Evolutionary conservation across 2,888 invertebrate species (phyloP).

Genomic region (Acrobasis consociella): DNA sequence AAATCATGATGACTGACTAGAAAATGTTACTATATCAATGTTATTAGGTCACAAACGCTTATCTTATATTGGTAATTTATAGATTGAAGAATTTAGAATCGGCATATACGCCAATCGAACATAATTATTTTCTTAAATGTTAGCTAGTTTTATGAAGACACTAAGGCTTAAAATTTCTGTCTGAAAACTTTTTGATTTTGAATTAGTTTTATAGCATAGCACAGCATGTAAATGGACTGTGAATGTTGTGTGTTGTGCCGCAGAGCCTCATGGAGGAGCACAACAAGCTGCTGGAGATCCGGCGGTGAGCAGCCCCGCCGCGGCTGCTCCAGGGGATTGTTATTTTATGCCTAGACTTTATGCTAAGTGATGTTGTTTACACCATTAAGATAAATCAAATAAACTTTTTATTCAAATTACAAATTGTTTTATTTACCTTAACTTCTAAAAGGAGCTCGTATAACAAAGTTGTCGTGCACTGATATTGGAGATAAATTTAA

Average conservation of each 20-base stretch:
- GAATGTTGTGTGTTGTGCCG: constrained; percentile 42
- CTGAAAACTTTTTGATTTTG: not conserved
- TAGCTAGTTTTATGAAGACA: too few species aligned
- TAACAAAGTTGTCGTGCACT: too few species aligned
- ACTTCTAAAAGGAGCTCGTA: too few species aligned
- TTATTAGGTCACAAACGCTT: too few species aligned
- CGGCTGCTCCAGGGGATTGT: constrained; percentile 14
- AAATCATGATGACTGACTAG: not conserved
- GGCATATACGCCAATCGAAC: too few species aligned
- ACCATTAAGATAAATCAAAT: constrained; percentile 14
- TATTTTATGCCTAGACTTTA: constrained; percentile 26
- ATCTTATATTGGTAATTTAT: too few species aligned
- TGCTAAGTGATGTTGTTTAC: not conserved
- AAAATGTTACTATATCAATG: not conserved
- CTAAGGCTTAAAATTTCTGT: too few species aligned
- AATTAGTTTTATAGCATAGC: not conserved
- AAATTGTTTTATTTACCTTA: constrained; percentile 9
- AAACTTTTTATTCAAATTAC: constrained; percentile 19
- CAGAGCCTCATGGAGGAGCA: constrained; percentile 83
- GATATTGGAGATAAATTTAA: too few species aligned
- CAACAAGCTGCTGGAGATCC: constrained; percentile 76
- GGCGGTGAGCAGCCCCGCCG: constrained; percentile 44
- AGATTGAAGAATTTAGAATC: too few species aligned
- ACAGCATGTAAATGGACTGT: not conserved
- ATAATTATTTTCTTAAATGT: too few species aligned